A percentile compares a stretch with the other conserved stretches of the same genome.
These are phyloP conservation scores for Oryzias dopingdopingensis DNA, from an alignment of 2,797 vertebrate species.

Conservation along the genomic window DNA sequence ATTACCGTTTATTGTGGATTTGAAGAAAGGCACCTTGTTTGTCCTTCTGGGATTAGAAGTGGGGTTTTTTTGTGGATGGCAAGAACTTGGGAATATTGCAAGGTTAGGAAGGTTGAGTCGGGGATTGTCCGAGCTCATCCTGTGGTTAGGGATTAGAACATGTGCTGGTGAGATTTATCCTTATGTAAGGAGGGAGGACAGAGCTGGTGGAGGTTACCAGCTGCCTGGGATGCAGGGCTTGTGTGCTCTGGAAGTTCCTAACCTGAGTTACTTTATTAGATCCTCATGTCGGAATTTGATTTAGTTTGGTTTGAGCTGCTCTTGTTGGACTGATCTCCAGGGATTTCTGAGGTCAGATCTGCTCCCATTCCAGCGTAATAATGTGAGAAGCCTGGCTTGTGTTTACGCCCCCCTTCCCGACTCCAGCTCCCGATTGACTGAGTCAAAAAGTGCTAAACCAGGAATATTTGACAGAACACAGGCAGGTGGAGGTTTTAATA, in stretches of 20 bases:
- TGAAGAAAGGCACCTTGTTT: neutral
- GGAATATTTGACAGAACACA: conserved; percentile 33
- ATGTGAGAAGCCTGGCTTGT: conserved; percentile 51
- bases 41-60: neutral
- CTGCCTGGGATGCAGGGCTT: conserved; percentile 7
- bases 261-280: conserved; percentile 35
- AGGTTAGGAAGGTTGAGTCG: conserved; percentile 28
- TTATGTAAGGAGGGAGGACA: conserved; percentile 57
- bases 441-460: conserved; percentile 39
- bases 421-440: conserved; percentile 14
- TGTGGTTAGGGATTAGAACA: conserved; percentile 55
- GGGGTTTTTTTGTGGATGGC: neutral
- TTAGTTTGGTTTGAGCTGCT: conserved; percentile 10
- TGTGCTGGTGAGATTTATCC: conserved; percentile 53
- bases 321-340: conserved; percentile 29
- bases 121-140: conserved; percentile 59
- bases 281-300: conserved; percentile 41
- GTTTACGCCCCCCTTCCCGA: conserved; percentile 17
- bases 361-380: conserved; percentile 26
- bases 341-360: conserved; percentile 44
- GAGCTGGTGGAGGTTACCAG: conserved; percentile 32
- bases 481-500: conserved; percentile 51
- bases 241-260: too few relatives aligned
- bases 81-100: conserved; percentile 15
- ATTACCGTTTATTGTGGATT: too few relatives aligned